These are phyloP conservation scores for Heliconius congener DNA, from an alignment of 1,140 invertebrate genomes.

Conservation along the genomic window DNA sequence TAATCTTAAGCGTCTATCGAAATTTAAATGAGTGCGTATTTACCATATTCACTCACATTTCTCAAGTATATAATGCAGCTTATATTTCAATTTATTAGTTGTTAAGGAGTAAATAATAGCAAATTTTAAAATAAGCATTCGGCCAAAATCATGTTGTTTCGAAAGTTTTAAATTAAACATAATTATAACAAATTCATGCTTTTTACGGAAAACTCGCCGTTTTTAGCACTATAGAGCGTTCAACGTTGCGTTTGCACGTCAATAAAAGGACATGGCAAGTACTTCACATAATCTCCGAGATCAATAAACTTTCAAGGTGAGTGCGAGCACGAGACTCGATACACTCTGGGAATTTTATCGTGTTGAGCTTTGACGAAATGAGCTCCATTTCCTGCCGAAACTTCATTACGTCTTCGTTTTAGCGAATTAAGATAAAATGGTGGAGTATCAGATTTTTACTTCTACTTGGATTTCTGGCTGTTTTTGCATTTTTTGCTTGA, in stretches of 20 bases:
- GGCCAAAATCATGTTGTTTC: neutral
- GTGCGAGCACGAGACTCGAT: constrained; percentile 27
- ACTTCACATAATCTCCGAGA: constrained; percentile 38
- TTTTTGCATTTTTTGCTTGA: neutral
- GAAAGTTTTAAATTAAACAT: neutral
- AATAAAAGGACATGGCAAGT: constrained; percentile 41
- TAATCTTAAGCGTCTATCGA: neutral
- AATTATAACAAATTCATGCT: neutral
- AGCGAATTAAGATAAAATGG: constrained; percentile 17
- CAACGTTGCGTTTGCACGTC: constrained; percentile 28
- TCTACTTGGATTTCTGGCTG: neutral
- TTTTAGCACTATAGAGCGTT: constrained; percentile 27
- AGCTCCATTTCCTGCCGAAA: constrained; percentile 20
- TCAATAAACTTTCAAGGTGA: constrained; percentile 46
- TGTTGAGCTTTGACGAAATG: constrained; percentile 18
- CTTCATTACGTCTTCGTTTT: constrained; percentile 18
- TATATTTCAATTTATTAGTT: too few relatives aligned
- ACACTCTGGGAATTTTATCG: constrained; percentile 19
- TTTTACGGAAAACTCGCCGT: neutral
- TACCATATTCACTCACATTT: neutral
- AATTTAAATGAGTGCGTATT: neutral
- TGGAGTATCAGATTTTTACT: neutral
- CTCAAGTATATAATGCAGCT: too few relatives aligned
- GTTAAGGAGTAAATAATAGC: too few relatives aligned
- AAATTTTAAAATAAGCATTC: too few relatives aligned